Evolutionary conservation across 2,888 invertebrate species (phyloP).

Genomic region (Patella pellucida): DNA sequence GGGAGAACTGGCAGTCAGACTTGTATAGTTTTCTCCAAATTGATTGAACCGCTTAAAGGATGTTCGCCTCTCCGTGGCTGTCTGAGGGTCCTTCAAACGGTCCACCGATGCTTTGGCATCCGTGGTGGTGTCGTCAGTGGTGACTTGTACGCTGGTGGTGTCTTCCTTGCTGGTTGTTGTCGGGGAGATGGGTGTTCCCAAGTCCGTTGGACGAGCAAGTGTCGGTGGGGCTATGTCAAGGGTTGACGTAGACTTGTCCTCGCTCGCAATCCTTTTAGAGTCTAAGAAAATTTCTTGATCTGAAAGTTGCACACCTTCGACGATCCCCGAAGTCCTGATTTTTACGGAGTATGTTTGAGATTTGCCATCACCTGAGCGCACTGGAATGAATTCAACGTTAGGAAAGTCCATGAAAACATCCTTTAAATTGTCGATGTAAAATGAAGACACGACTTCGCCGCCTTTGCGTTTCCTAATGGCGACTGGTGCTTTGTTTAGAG

Average conservation of each 20-base stretch:
- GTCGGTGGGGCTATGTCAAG: conserved; percentile 6
- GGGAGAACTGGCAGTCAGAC: not conserved
- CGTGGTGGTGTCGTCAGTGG: not conserved
- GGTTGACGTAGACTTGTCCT: not conserved
- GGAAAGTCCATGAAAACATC: conserved; percentile 27
- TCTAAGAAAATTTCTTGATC: conserved; percentile 34
- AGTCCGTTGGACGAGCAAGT: not conserved
- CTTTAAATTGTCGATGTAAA: conserved; percentile 27
- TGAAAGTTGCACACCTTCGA: conserved; percentile 35
- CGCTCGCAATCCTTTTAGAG: conserved; percentile 12
- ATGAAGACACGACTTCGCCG: conserved; percentile 13
- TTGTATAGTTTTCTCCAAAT: not conserved
- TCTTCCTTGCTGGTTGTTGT: not conserved
- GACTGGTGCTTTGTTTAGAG: conserved; percentile 25
- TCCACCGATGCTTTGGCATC: not conserved
- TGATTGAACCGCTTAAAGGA: not conserved
- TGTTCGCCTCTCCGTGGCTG: not conserved
- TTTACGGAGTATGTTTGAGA: conserved; percentile 23
- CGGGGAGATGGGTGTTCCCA: conserved; percentile 11
- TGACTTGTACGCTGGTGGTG: not conserved
- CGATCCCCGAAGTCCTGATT: conserved; percentile 31
- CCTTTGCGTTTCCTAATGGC: conserved; percentile 22
- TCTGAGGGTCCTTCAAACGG: not conserved
- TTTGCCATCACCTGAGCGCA: conserved; percentile 11
- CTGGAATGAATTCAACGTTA: conserved; percentile 17